These are phyloP conservation scores for Thomomys bottae DNA, from an alignment of 2,113 vertebrate species.

Conservation along the genomic window DNA sequence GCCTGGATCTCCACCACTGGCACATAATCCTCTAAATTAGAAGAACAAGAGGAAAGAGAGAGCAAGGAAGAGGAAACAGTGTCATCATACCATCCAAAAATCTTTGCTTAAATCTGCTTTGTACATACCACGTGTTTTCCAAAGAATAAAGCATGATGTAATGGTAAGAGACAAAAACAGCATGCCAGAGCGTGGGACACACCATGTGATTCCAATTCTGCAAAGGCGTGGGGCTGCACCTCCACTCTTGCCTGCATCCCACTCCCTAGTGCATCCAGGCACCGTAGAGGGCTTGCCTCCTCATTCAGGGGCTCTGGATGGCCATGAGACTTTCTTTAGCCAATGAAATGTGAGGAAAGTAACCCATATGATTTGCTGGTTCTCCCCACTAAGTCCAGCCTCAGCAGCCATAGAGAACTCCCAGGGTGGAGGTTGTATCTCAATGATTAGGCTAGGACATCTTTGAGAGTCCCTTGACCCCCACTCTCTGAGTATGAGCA, in stretches of 20 bases:
- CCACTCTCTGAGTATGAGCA: neutral
- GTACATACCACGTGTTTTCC: neutral
- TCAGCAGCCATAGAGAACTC: fast-evolving
- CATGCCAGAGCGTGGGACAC: fast-evolving
- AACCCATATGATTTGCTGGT: fast-evolving
- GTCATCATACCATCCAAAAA: slow-evolving; percentile 10
- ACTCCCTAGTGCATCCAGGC: fast-evolving
- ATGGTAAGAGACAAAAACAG: slow-evolving; percentile 13
- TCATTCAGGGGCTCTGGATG: fast-evolving
- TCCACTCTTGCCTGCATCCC: fast-evolving
- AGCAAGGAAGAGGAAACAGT: neutral
- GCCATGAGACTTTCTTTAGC: neutral
- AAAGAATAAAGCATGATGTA: neutral
- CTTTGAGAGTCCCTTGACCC: neutral
- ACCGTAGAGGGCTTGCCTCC: neutral
- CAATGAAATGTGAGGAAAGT: neutral
- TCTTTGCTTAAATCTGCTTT: slow-evolving; percentile 14
- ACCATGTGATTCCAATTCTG: too few species aligned
- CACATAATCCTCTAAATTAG: neutral
- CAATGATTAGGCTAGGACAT: neutral
- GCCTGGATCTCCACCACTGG: neutral
- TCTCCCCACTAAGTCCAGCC: fast-evolving
- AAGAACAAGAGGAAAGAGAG: neutral
- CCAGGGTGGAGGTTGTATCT: too few species aligned
- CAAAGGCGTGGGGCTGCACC: fast-evolving